A percentile compares a stretch with the other conserved stretches of the same genome.
Evolutionary conservation across 2,888 invertebrate species (phyloP).

Genomic region (Cactoblastis cactorum): DNA sequence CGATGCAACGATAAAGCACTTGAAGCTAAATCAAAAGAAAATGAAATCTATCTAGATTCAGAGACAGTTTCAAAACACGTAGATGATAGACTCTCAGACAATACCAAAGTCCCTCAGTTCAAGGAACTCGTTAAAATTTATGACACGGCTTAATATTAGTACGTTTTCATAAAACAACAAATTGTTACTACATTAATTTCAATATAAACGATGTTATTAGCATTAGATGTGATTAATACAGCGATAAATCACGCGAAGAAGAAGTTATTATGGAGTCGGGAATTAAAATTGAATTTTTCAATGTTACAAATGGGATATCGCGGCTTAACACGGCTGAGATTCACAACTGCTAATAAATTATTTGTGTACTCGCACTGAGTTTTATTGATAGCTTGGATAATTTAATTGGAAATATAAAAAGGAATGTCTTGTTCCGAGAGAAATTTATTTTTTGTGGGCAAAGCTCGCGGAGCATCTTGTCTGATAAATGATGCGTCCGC

Average conservation of each 20-base stretch:
- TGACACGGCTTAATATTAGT: constrained; percentile 1
- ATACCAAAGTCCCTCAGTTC: constrained; percentile 9
- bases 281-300: constrained; percentile 18
- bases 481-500: constrained; percentile 75
- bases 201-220: constrained; percentile 13
- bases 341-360: constrained; percentile 13
- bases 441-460: constrained; percentile 13
- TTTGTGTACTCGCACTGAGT: constrained; percentile 14
- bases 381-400: constrained; percentile 14
- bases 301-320: constrained; percentile 16
- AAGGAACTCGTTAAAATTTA: constrained; percentile 14
- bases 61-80: constrained; percentile 11
- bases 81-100: constrained; percentile 17
- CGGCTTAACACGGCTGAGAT: constrained; percentile 13
- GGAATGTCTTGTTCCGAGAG: constrained; percentile 15
- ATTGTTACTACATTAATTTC: constrained; percentile 16
- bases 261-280: constrained; percentile 17
- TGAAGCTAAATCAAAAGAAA: constrained; percentile 41
- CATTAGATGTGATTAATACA: constrained; percentile 16
- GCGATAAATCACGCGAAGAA: constrained; percentile 15
- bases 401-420: constrained; percentile 17
- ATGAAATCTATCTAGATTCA: constrained; percentile 26
- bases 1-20: constrained; percentile 63
- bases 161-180: constrained; percentile 10
- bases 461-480: constrained; percentile 50